Conservation (phyloP, 2,113 vertebrate species). For the Paraplagusia blochii region DNA sequence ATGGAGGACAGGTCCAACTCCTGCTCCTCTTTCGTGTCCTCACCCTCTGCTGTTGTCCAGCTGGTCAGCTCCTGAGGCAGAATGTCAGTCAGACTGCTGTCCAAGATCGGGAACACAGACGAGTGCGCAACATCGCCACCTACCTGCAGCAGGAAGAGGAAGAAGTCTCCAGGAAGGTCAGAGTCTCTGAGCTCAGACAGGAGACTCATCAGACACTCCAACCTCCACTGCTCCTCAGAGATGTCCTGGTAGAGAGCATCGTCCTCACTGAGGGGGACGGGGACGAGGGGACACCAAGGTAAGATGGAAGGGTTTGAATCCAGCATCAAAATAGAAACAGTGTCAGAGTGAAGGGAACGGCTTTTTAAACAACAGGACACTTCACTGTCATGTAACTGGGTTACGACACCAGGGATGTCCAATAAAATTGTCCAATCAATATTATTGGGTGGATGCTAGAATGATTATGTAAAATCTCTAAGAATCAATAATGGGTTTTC, state of each 20-base stretch:
- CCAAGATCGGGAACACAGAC: no score
- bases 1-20: slow-evolving; percentile 43
- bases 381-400: no score
- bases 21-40: slow-evolving; percentile 24
- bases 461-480: no score
- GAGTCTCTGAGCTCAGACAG: slow-evolving; percentile 80
- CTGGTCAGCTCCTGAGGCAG: slow-evolving; percentile 80
- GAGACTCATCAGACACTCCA: slow-evolving; percentile 83
- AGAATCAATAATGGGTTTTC: no score
- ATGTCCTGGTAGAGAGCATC: slow-evolving; percentile 88
- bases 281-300: neutral
- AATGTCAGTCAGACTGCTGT: no score
- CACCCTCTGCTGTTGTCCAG: slow-evolving; percentile 64
- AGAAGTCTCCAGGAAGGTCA: slow-evolving; percentile 88
- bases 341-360: no score
- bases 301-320: no score
- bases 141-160: slow-evolving; percentile 88
- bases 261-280: slow-evolving; percentile 62
- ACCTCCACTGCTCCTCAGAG: slow-evolving; percentile 82
- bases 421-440: no score
- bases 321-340: no score
- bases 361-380: no score
- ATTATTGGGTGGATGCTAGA: no score
- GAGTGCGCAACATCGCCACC: neutral
- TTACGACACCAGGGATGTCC: no score